Percentiles rank a stretch among this genome's conserved stretches.
Conservation (phyloP, 2,797 vertebrate genomes). For the Acestrorhynchus altus region DNA sequence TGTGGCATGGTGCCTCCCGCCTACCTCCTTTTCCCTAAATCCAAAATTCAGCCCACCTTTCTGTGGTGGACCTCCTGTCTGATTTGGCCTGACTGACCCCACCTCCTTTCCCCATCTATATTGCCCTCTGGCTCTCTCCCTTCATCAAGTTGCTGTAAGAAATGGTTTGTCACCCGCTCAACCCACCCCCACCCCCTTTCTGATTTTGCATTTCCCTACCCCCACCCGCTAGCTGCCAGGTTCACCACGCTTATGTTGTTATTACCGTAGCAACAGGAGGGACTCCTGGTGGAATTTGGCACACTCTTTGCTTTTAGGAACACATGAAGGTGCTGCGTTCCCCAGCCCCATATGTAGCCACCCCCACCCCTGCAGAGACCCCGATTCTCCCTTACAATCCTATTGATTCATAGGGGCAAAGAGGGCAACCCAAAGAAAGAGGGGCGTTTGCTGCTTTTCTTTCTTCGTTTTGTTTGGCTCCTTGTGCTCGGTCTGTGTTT, state of each 20-base stretch:
- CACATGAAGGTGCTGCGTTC: slow-evolving; percentile 23
- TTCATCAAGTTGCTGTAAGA: too few relatives aligned
- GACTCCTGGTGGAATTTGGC: slow-evolving; percentile 38
- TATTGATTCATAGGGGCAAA: slow-evolving; percentile 34
- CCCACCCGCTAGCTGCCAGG: slow-evolving; percentile 15
- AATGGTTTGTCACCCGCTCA: not conserved
- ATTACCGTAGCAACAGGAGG: slow-evolving; percentile 49
- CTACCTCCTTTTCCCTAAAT: slow-evolving; percentile 1
- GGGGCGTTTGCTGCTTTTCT: slow-evolving; percentile 25
- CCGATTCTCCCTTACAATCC: slow-evolving; percentile 12
- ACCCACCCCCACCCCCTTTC: not conserved
- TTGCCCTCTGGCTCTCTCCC: not conserved
- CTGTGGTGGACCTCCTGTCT: not conserved
- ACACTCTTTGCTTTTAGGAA: slow-evolving; percentile 7
- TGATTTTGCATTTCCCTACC: not conserved
- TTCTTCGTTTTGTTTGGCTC: slow-evolving; percentile 1
- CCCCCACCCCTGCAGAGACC: not conserved
- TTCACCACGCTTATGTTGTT: slow-evolving; percentile 39
- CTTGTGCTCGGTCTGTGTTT: slow-evolving; percentile 19
- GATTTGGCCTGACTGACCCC: not conserved
- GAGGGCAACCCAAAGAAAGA: slow-evolving; percentile 12
- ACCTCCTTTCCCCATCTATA: not conserved
- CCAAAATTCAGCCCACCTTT: slow-evolving; percentile 3
- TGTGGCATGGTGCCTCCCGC: slow-evolving; percentile 8
- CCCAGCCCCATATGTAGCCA: slow-evolving; percentile 10